These are phyloP conservation scores for Synergus japonicus DNA, from an alignment of 2,888 invertebrate species.

Conservation along the genomic window DNA sequence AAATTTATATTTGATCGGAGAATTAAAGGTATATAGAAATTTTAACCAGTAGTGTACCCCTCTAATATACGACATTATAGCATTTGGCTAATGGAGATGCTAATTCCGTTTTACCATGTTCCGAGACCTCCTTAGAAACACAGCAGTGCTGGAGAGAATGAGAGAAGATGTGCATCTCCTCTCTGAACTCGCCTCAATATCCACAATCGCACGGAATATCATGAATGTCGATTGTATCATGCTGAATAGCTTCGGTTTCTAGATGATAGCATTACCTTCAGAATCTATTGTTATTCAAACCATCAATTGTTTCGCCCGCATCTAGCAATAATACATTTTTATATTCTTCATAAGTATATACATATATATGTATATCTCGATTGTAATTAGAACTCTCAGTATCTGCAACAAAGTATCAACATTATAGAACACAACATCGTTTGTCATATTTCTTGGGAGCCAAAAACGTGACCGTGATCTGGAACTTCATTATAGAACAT, in stretches of 20 bases:
- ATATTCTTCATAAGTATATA: neutral
- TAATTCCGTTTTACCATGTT: conserved; percentile 66
- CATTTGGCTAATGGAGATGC: conserved; percentile 73
- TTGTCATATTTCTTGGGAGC: neutral
- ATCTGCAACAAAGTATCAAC: neutral
- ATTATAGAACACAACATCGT: neutral
- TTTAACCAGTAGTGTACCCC: neutral
- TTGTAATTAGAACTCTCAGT: neutral
- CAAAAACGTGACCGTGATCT: conserved; percentile 6
- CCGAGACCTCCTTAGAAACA: conserved; percentile 40
- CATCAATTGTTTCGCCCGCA: neutral
- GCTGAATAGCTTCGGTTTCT: conserved; percentile 61
- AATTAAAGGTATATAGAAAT: neutral
- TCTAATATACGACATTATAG: conserved; percentile 70
- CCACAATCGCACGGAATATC: conserved; percentile 71
- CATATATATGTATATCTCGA: too few relatives aligned
- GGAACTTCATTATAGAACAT: conserved; percentile 1
- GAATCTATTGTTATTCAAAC: neutral
- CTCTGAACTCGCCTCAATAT: conserved; percentile 65
- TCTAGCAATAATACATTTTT: neutral
- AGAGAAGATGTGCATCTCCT: conserved; percentile 55
- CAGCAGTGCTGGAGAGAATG: conserved; percentile 29
- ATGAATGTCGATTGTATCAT: conserved; percentile 70
- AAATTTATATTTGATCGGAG: neutral
- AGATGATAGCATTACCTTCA: conserved; percentile 3